Percentiles rank a stretch among this genome's conserved stretches.
Conservation (phyloP, 2,113 vertebrate species). For the Scopus umbretta region DNA sequence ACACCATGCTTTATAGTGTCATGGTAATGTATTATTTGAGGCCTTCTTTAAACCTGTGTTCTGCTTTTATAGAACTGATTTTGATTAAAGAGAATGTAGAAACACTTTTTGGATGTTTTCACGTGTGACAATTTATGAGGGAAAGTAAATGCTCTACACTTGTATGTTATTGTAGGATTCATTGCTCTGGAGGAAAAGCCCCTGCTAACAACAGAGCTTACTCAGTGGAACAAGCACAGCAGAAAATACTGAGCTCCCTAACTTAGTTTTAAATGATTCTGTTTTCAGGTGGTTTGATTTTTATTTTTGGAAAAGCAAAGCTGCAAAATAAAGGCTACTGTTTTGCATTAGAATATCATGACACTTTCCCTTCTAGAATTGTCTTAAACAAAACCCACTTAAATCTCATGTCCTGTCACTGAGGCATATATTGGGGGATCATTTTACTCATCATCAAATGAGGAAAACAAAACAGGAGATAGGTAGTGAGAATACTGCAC, state of each 20-base stretch:
- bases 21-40: background rate
- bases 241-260: background rate
- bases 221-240: background rate
- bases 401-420: background rate
- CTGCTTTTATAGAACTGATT: conserved; percentile 46
- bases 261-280: background rate
- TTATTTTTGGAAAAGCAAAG: background rate
- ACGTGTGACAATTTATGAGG: conserved; percentile 10
- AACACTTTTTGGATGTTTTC: conserved; percentile 3
- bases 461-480: background rate
- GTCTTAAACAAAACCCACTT: background rate
- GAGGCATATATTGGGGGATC: background rate
- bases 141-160: background rate
- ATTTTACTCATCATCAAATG: background rate
- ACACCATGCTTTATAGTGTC: background rate
- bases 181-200: background rate
- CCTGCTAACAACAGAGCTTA: background rate
- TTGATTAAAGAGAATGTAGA: conserved; percentile 40
- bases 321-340: background rate
- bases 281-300: background rate
- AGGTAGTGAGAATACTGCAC: background rate
- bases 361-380: background rate
- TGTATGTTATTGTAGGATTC: background rate
- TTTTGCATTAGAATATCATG: background rate
- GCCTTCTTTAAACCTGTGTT: conserved; percentile 40